Conservation (phyloP, 2,888 invertebrate genomes). For the Auanema freiburgensis region DNA sequence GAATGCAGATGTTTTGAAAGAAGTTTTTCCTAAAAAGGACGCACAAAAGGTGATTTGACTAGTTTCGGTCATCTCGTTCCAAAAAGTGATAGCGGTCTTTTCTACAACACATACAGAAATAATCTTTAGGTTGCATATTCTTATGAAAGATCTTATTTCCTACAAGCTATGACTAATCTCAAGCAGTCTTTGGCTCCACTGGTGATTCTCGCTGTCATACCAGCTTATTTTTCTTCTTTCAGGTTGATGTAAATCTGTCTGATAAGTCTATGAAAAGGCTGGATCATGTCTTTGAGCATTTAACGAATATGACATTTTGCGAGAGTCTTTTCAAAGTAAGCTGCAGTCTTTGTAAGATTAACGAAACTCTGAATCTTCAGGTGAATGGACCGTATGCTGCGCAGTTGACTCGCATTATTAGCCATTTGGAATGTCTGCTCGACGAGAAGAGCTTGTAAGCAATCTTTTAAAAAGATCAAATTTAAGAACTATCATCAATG, state of each 20-base stretch:
- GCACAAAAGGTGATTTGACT: constrained; percentile 14
- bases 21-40: constrained; percentile 15
- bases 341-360: not conserved
- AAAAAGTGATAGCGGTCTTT: constrained; percentile 9
- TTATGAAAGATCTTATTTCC: constrained; percentile 14
- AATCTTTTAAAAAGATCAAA: no score
- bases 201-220: not conserved
- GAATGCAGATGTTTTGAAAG: constrained; percentile 12
- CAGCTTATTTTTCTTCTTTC: not conserved
- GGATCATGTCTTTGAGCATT: constrained; percentile 16
- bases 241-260: constrained; percentile 12
- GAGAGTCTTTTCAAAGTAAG: not conserved
- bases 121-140: constrained; percentile 15
- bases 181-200: constrained; percentile 15
- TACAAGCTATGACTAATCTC: constrained; percentile 7
- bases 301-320: constrained; percentile 8
- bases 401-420: no score
- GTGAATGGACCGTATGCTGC: not conserved
- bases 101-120: not conserved
- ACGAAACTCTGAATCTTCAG: not conserved
- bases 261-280: constrained; percentile 17
- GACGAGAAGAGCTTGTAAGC: no score
- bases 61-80: constrained; percentile 12
- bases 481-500: no score
- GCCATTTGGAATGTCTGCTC: no score